Evolutionary conservation across 2,888 invertebrate genomes (phyloP).

Genomic region (Eupithecia dodoneata): DNA sequence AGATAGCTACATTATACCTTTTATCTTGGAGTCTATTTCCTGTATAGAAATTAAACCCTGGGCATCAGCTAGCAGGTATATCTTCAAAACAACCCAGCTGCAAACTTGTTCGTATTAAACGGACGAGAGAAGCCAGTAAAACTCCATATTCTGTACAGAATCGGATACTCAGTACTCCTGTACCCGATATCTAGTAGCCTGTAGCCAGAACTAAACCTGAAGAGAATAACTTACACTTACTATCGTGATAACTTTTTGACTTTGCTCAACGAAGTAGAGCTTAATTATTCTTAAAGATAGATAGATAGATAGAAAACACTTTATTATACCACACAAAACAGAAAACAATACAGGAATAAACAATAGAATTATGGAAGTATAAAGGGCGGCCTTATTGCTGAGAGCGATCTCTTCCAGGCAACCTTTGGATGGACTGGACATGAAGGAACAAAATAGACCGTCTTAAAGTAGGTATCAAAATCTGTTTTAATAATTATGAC

Average conservation of each 20-base stretch:
- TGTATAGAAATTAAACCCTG: background rate
- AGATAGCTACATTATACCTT: no score
- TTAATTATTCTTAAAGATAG: no score
- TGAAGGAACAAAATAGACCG: no score
- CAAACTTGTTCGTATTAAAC: background rate
- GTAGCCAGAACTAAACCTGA: background rate
- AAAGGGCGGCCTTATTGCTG: no score
- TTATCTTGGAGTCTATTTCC: background rate
- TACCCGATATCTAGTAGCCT: conserved; percentile 16
- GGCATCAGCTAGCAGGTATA: background rate
- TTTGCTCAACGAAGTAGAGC: background rate
- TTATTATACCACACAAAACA: no score
- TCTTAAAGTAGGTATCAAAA: background rate
- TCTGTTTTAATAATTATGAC: background rate
- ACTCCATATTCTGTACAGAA: background rate
- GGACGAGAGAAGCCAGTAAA: conserved; percentile 11
- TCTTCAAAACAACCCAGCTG: background rate
- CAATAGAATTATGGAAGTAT: no score
- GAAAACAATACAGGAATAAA: no score
- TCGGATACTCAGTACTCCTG: background rate
- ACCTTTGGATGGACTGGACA: no score
- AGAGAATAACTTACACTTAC: background rate
- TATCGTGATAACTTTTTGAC: background rate
- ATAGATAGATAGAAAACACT: no score
- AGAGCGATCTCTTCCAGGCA: no score